A percentile compares a stretch with the other conserved stretches of the same genome.
Conservation (phyloP, 2,888 invertebrate genomes). For the Bellardia pandia region DNA sequence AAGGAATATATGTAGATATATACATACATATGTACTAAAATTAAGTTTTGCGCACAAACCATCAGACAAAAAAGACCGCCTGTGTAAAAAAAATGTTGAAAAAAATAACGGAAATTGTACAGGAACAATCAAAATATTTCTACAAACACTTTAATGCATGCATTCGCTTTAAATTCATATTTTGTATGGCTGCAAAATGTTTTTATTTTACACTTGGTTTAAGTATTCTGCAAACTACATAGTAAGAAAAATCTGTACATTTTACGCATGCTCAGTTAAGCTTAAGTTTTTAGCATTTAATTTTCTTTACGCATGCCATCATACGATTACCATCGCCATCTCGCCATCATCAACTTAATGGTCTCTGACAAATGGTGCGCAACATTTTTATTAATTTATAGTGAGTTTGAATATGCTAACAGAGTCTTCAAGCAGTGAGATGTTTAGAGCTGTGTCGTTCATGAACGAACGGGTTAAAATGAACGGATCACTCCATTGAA, state of each 20-base stretch:
- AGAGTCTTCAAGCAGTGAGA: constrained; percentile 28
- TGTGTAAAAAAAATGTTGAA: constrained; percentile 23
- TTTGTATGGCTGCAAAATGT: constrained; percentile 31
- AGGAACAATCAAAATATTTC: constrained; percentile 49
- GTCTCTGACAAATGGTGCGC: constrained; percentile 67
- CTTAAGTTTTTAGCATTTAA: constrained; percentile 55
- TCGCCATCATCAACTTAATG: constrained; percentile 52
- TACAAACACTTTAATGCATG: constrained; percentile 18
- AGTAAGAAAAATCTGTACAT: constrained; percentile 23
- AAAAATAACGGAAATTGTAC: constrained; percentile 55
- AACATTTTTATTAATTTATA: constrained; percentile 53
- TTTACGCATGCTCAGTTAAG: constrained; percentile 62
- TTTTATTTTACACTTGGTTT: constrained; percentile 31
- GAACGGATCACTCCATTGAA: too few relatives aligned
- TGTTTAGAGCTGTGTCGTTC: background rate
- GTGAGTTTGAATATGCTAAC: background rate
- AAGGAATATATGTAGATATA: background rate
- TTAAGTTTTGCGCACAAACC: constrained; percentile 17
- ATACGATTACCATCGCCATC: constrained; percentile 53
- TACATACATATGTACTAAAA: constrained; percentile 36
- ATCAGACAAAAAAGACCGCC: constrained; percentile 50
- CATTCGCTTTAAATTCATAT: background rate
- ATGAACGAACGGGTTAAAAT: too few relatives aligned
- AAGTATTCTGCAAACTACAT: constrained; percentile 10
- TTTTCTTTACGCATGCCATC: constrained; percentile 62